phyloP scores from a whole-genome alignment of 2,888 invertebrate species.

The Lithodes maja region DNA sequence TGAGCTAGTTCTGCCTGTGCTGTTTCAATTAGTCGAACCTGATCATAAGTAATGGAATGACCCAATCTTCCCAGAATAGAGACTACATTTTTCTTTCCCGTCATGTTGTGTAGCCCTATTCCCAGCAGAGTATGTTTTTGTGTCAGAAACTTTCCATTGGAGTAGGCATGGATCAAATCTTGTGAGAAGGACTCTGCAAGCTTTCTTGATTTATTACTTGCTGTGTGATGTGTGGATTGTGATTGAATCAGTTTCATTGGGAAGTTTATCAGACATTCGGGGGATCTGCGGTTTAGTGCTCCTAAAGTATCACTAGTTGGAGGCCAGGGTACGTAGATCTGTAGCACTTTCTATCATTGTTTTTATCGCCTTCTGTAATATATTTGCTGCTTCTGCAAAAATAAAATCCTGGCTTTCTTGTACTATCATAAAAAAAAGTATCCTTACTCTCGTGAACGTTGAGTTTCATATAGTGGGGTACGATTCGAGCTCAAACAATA shows the following conservation, averaged over 20 bases:
- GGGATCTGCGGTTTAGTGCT: constrained; percentile 22
- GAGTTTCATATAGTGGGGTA: too few species aligned
- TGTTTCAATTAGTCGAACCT: constrained; percentile 14
- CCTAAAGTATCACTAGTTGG: constrained; percentile 22
- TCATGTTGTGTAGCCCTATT: constrained; percentile 22
- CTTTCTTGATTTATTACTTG: constrained; percentile 9
- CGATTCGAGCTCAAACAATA: too few species aligned
- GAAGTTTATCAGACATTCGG: constrained; percentile 25
- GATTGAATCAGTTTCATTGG: constrained; percentile 14
- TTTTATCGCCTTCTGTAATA: constrained; percentile 8
- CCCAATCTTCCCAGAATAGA: constrained; percentile 25
- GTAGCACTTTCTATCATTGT: constrained; percentile 17
- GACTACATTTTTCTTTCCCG: constrained; percentile 22
- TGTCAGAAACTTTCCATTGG: constrained; percentile 19
- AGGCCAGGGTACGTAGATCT: constrained; percentile 16
- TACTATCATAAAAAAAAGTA: too few species aligned
- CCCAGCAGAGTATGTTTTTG: constrained; percentile 19
- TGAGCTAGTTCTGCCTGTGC: constrained; percentile 14
- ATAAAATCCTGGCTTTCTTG: constrained; percentile 23
- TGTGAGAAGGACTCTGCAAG: constrained; percentile 16
- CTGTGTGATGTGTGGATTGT: constrained; percentile 9
- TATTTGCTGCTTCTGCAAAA: constrained; percentile 21
- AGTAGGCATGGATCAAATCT: constrained; percentile 19
- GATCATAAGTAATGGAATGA: constrained; percentile 26
- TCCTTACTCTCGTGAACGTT: too few species aligned